Evolutionary conservation across 2,797 vertebrate species (phyloP), one percentile per base, ranked within the genome.

Genomic region (Neostethus bicornis): DNA sequence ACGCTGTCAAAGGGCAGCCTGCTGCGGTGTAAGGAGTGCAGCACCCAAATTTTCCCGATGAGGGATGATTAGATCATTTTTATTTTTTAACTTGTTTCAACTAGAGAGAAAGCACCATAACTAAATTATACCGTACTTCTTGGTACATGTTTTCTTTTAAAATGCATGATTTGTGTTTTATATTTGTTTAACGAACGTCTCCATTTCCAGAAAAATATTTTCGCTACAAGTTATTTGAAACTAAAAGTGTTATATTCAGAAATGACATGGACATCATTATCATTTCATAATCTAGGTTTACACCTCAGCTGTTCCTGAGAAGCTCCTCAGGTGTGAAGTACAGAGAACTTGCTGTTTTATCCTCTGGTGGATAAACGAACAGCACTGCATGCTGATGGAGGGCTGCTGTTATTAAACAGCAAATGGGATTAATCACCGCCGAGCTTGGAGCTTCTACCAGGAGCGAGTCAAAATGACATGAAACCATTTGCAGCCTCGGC

Each of bases 361-460:
- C 21, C 6, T 13, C 19, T 49, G 26, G 35, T 24, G 31, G 16
- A 41, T 58, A n/a, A 26, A 31, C 20, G 43, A 29, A 38, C 4
- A 41, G 49, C 44, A 3, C 25, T 17, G 31, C 51, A 44, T 28
- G 13, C 31, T 37, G 54, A 69, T 39, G 3, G 17, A 39, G 19
- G 20, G 38, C 38, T 23, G 1, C 43, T 7, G 20, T 31, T 47
- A 49, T 73, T 47, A 58, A 37, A 10, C 37, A 20, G 31, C 49
- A 71, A 57, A 21, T 20, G 61, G 58, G 65, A 71, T 66, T 63
- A 70, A 71, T 76, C 77, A 63, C 66, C 75, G 63, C 71, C 74
- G 66, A 56, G 67, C 66, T 45, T n/a, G n/a, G n/a, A n/a, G n/a
- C n/a, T n/a, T n/a, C n/a, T n/a, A n/a, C n/a, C 42, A 7, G 45